Percentiles rank a stretch among this genome's conserved stretches.
phyloP scores from a whole-genome alignment of 2,888 invertebrate species.

The Pachydiplax longipennis region DNA sequence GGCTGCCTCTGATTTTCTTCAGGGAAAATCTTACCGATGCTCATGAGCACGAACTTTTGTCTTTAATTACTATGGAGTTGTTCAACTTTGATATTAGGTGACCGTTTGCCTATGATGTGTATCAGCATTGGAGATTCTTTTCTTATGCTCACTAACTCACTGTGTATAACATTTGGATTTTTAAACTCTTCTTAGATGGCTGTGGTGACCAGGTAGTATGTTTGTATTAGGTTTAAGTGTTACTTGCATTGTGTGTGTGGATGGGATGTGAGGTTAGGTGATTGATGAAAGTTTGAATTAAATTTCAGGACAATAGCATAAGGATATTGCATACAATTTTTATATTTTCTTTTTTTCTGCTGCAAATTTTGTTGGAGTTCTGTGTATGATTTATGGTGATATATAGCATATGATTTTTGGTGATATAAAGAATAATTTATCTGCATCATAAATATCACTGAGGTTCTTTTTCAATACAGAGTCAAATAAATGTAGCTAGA shows the following conservation, averaged over 20 bases:
- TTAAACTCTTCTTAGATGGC: neutral
- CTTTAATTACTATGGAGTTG: neutral
- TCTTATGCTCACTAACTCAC: neutral
- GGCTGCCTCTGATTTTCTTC: neutral
- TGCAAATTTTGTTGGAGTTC: neutral
- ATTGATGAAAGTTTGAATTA: neutral
- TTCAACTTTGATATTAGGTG: slow-evolving; percentile 16
- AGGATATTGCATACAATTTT: neutral
- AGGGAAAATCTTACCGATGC: neutral
- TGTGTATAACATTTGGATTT: neutral
- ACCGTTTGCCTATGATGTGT: neutral
- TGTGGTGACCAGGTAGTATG: neutral
- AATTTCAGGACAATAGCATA: neutral
- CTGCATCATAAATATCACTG: too few relatives aligned
- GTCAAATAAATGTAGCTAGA: too few relatives aligned
- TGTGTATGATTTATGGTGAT: too few relatives aligned
- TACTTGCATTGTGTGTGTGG: neutral
- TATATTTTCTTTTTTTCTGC: neutral
- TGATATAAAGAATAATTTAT: too few relatives aligned
- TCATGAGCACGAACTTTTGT: neutral
- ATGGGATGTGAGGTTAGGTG: neutral
- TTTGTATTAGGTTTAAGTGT: neutral
- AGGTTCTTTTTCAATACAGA: too few relatives aligned
- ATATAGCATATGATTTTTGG: too few relatives aligned
- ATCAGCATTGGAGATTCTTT: neutral